Base-by-base conservation (phyloP, 2,888 invertebrate genomes). In the Megalurothrips usitatus region DNA sequence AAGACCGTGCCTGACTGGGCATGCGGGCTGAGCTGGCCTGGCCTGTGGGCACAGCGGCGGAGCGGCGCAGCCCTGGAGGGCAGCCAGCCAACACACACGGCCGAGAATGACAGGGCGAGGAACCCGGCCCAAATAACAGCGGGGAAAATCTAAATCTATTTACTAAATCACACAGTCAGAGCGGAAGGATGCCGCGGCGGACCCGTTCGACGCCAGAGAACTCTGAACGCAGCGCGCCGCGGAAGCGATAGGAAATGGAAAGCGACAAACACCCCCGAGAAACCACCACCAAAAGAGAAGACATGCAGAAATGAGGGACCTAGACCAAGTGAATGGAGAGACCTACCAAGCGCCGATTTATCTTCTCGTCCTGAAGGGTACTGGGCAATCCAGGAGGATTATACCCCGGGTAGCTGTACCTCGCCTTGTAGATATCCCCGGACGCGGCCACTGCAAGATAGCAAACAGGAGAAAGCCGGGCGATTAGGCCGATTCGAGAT, bases 401-500 rank as follows among this genome's bases (percentile, higher is more conserved):
- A 75, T 26, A 75, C 68, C 68, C 68, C 6, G 34, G 34, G 26
- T 75, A 75, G 68, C 26, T 26, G 68, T 26, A 75, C 68, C 68
- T 75, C 68, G 68, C 68, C 68, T 75, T 75, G 68, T 75, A 75
- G 68, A 75, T 75, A 75, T 75, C 68, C 68, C 68, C 68, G 68
- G 68, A 75, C 68, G 68, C 68, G 68, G 68, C 68, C 68, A 75
- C 68, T 75, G 68, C 68, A 75, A 75, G 68, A 75, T 75, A 75
- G 68, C 68, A 75, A 75, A 75, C 68, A 75, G 26, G 68, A 75
- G 68, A 75, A 68, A 75, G 68, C 68, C 68, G 12, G 12, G 68
- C 68, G 23, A 75, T 75, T 75, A 75, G 68, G 68, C 68, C 68
- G 34, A 43, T 43, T 43, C 34, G 68, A 75, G 68, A 26, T 75